Base-by-base conservation (phyloP, 1,140 invertebrate species). In the Drepana arcuata region DNA sequence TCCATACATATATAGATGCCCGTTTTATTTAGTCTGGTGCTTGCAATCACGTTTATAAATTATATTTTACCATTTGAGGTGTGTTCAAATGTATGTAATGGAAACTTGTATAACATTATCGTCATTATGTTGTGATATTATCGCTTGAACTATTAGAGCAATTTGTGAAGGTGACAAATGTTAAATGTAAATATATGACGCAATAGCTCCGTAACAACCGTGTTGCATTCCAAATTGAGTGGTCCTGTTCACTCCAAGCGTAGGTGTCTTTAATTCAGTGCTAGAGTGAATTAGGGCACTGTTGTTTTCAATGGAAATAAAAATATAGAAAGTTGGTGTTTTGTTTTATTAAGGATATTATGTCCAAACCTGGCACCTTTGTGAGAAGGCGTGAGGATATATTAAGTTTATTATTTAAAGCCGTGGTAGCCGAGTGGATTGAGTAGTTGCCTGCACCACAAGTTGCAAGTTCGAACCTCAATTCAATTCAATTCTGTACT, bases 221-320 rank as follows among this genome's bases (percentile, higher is more conserved):
- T 58, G 67, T 77, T 69, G 66, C 75, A 80, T 80, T 80, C 75
- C 75, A 77, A 66, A 57, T 48, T 62, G 41, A 39, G 38, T 56
- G 50, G 16, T 55, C 57, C 54, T 48, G 36, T 70, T 63, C 56
- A 52, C 60, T 61, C 34, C 40, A 41, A 52, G 58, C 41, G 42
- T 48, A 47, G 21, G 51, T 47, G 43, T 44, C 40, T 40, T 29
- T 59, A 62, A 59, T 60, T 53, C 55, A 52, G 58, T 61, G 42
- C 54, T 38, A 46, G 56, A 63, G 61, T 71, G 65, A 73, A 73
- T 65, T 68, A 69, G 60, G 68, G 69, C 65, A 64, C 57, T 75
- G 64, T 74, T 79, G 65, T 75, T 57, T 79, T 74, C 65, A 64
- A 77, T 72, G 67, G 64, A 70, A 79, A 73, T 71, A 73, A 72